These are phyloP conservation scores for Sciurus carolinensis DNA, from an alignment of 2,797 vertebrate species.

Conservation along the genomic window DNA sequence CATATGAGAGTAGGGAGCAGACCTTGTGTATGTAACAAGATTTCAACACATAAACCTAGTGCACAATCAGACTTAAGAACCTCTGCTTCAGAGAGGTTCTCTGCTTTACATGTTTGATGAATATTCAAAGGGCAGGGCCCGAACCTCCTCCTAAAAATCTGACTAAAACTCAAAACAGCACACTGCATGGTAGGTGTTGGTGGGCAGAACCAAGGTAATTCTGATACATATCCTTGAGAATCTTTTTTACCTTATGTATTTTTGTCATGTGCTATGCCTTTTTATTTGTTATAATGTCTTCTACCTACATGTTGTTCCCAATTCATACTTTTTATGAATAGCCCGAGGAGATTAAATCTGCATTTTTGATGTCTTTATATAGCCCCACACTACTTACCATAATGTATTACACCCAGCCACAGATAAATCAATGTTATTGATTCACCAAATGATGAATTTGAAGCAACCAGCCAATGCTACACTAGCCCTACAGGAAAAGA, in stretches of 20 bases:
- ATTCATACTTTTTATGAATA: slow-evolving; percentile 13
- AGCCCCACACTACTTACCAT: slow-evolving; percentile 48
- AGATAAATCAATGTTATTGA: slow-evolving; percentile 69
- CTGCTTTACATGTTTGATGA: slow-evolving; percentile 20
- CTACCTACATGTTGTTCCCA: not conserved
- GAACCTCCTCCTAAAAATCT: not conserved
- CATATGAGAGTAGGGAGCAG: not conserved
- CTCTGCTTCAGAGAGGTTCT: not conserved
- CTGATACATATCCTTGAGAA: not conserved
- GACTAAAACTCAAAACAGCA: slow-evolving; percentile 12
- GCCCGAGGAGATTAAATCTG: not conserved
- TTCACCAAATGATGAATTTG: slow-evolving; percentile 70
- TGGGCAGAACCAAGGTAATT: not conserved
- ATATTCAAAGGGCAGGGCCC: not conserved
- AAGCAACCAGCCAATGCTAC: slow-evolving; percentile 65
- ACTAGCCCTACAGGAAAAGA: slow-evolving; percentile 47
- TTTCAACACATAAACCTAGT: slow-evolving; percentile 3
- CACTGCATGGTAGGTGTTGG: not conserved
- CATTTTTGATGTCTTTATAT: slow-evolving; percentile 7
- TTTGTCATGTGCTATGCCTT: not conserved
- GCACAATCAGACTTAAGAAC: not conserved
- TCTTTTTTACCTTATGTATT: not conserved
- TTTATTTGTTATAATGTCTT: not conserved
- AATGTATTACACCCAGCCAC: slow-evolving; percentile 36
- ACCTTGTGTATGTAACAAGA: not conserved